Base-by-base conservation (phyloP, 2,888 invertebrate species). In the Diarsia mendica region DNA sequence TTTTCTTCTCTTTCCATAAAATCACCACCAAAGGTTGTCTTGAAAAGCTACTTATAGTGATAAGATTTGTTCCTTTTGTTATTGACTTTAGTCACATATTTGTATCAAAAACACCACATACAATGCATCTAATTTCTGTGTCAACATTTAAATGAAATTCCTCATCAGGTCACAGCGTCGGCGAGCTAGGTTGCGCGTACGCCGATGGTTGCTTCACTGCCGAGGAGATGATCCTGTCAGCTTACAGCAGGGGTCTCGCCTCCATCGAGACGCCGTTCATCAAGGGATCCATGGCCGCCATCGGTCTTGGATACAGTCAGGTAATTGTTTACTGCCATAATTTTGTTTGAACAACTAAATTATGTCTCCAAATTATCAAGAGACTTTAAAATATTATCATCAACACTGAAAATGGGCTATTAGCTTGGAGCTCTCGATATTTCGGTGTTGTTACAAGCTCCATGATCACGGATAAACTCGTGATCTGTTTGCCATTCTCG, bases 121-220 rank as follows among this genome's bases (percentile, higher is more conserved):
- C 13, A 55, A 13, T 13, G 13, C 2, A 4, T 23, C 53, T 55
- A 4, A 55, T 55, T 51, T 53, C 39, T 15, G 2, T 23, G 23
- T 15, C 23, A 55, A 23, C 2, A 23, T 23, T 23, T 23, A 55
- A 0, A 55, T 15, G 6, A 15, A 63, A n/a, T 15, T 44, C 15
- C 9, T 15, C 15, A 63, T 20, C 80, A 96, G 99, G 99, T 3
- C 99, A 99, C 94, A 99, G 99, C 13, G 98, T 99, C 0, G 99
- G 99, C 39, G 99, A 99, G 93, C 96, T 99, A 10, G 99, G 98
- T 1, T 99, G 99, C 93, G 99, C 98, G 0, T 99, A 99, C 94
- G 99, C 99, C 3, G 99, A 99, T 92, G 99, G 98, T 0, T 98
- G 98, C 85, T 97, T 99, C 86, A 98, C 98, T 0, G 97, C 98